Evolutionary conservation across 2,888 invertebrate genomes (phyloP).

Genomic region (Phyllotreta striolata): DNA sequence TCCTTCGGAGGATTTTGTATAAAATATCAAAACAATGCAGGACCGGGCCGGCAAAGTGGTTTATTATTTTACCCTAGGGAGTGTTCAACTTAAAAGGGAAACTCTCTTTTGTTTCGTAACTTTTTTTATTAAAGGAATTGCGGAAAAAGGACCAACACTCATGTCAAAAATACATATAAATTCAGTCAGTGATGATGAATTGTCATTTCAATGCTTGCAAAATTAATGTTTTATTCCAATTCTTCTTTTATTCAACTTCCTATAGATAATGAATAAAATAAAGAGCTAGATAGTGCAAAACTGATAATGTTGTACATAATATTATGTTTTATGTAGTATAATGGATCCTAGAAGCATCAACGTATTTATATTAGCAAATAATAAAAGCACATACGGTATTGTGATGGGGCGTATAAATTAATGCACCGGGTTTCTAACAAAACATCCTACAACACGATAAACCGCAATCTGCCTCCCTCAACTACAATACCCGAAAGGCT

Average conservation of each 20-base stretch:
- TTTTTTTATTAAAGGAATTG: conserved; percentile 4
- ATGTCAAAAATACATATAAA: too few relatives aligned
- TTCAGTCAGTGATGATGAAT: too few relatives aligned
- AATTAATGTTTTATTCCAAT: too few relatives aligned
- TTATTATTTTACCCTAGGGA: conserved; percentile 14
- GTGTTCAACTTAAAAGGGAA: conserved; percentile 8
- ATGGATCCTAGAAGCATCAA: too few relatives aligned
- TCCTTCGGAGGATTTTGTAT: conserved; percentile 23
- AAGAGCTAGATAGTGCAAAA: too few relatives aligned
- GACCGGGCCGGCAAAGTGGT: conserved; percentile 15
- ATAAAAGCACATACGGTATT: too few relatives aligned
- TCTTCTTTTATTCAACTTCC: too few relatives aligned
- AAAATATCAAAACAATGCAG: conserved; percentile 28
- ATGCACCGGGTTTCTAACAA: conserved; percentile 22
- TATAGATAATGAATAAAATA: too few relatives aligned
- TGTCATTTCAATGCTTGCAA: too few relatives aligned
- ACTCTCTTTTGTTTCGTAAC: background rate
- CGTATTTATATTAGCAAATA: too few relatives aligned
- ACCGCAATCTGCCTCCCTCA: conserved; percentile 17
- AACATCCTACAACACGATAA: conserved; percentile 16
- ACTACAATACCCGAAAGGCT: conserved; percentile 21
- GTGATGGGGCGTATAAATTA: conserved; percentile 15
- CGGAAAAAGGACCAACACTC: background rate
- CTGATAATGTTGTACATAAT: too few relatives aligned
- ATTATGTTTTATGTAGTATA: too few relatives aligned